Base-by-base conservation (phyloP, 2,113 vertebrate species). In the Urocolius indicus region DNA sequence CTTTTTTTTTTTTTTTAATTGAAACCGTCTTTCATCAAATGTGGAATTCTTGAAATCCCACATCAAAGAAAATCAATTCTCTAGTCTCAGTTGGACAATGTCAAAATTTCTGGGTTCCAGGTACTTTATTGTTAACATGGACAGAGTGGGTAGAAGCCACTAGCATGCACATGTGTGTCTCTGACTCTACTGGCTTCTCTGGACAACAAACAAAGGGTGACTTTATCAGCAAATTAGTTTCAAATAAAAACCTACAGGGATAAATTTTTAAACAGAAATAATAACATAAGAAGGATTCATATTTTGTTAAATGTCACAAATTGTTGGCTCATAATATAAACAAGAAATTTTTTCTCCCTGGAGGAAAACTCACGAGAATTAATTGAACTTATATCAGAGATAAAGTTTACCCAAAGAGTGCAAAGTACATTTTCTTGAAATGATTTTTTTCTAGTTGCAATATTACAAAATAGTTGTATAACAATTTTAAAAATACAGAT, bases 11-110 rank as follows among this genome's bases (percentile, higher is more conserved):
- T 62, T 61, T 83, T 75, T 13, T 13, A 72, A 94, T 89, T 91
- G 54, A 94, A 95, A 62, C 41, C 84, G 49, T 66, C 51, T 84
- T 93, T 87, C 59, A 59, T 80, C 45, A 59, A 76, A 8, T 66
- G 16, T 85, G 61, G 32, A 26, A 88, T n/a, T 90, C 73, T 62
- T 85, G 82, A 90, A 85, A 88, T 85, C 49, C 46, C 51, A 93
- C 78, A 87, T 91, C 84, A 93, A 93, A 93, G 87, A 63, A 83
- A 85, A 73, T 14, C 23, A 83, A n/a, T 94, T 65, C 26, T 91
- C 26, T 58, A 48, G 34, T 84, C 48, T 52, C 90, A 73, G 71
- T 46, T 88, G 75, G 75, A 83, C 46, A 73, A 48, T 45, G 48
- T 71, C 3, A 24, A 21, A 79, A 66, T 80, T 93, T 95, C 61